phyloP scores from a whole-genome alignment of 2,888 invertebrate species.

The Bedellia somnulentella region DNA sequence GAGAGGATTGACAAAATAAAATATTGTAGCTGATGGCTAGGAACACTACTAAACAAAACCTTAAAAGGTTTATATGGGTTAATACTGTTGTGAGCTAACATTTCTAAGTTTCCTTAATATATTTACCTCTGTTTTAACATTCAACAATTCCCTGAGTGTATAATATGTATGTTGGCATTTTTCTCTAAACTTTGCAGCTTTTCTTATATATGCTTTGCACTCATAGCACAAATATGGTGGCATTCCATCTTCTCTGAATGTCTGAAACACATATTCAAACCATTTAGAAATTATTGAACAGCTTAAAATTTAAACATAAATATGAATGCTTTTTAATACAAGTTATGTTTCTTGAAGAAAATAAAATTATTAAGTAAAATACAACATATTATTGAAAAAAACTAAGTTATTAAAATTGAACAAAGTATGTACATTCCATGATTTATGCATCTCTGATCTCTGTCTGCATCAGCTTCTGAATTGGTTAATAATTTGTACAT shows the following conservation, averaged over 20 bases:
- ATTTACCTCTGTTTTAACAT: conserved; percentile 29
- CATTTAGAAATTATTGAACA: no score
- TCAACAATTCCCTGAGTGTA: conserved; percentile 27
- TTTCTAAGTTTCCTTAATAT: no score
- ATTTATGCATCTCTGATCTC: no score
- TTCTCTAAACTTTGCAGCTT: conserved; percentile 28
- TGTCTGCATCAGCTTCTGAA: no score
- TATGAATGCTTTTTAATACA: no score
- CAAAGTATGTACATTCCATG: no score
- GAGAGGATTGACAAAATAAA: background rate
- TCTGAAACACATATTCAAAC: no score
- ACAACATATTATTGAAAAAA: background rate
- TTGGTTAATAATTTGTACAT: no score
- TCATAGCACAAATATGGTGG: conserved; percentile 37
- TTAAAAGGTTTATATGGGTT: no score
- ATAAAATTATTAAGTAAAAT: conserved; percentile 1
- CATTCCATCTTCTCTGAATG: conserved; percentile 22
- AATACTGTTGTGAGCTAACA: no score
- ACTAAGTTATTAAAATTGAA: conserved; percentile 5
- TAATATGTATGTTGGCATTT: conserved; percentile 41
- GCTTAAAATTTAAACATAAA: no score
- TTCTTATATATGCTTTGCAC: conserved; percentile 26
- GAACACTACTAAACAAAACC: background rate
- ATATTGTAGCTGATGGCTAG: background rate
- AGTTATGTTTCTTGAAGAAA: conserved; percentile 3